Evolutionary conservation across 1,140 invertebrate species (phyloP).

Genomic region (Saccostrea glomerata): DNA sequence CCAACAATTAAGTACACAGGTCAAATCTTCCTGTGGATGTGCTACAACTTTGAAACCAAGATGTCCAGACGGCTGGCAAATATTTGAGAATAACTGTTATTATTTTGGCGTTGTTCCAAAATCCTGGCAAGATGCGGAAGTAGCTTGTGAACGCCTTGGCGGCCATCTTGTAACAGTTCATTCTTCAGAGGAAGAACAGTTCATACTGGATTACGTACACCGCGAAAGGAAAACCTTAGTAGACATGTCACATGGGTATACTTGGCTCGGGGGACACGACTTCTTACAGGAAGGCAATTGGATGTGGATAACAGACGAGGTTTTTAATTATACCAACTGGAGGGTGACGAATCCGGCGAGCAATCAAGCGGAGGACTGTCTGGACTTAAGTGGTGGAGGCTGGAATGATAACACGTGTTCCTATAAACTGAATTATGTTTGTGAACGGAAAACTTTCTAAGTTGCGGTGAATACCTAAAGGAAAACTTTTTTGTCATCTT

Average conservation of each 20-base stretch:
- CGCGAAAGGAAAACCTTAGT: neutral
- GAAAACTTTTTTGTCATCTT: too few species aligned
- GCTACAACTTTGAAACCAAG: neutral
- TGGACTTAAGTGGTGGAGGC: constrained; percentile 42
- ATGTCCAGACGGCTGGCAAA: constrained; percentile 45
- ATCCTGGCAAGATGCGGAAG: constrained; percentile 48
- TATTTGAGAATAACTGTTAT: constrained; percentile 46
- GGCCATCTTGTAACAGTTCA: constrained; percentile 56
- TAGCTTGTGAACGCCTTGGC: constrained; percentile 53
- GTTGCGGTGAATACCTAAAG: neutral
- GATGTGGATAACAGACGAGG: constrained; percentile 52
- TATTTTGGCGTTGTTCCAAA: constrained; percentile 42
- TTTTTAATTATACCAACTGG: constrained; percentile 45
- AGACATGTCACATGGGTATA: constrained; percentile 19
- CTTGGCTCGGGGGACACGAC: constrained; percentile 54
- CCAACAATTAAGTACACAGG: neutral
- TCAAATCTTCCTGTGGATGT: neutral
- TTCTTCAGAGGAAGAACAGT: constrained; percentile 38
- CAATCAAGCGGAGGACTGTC: constrained; percentile 32
- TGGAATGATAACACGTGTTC: constrained; percentile 46
- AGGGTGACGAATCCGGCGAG: neutral
- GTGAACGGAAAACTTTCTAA: constrained; percentile 42
- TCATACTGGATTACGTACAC: constrained; percentile 14
- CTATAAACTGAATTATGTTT: constrained; percentile 41
- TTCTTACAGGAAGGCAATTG: constrained; percentile 39